A percentile compares a stretch with the other conserved stretches of the same genome.
phyloP scores from a whole-genome alignment of 2,888 invertebrate species.

The Dolomedes plantarius region DNA sequence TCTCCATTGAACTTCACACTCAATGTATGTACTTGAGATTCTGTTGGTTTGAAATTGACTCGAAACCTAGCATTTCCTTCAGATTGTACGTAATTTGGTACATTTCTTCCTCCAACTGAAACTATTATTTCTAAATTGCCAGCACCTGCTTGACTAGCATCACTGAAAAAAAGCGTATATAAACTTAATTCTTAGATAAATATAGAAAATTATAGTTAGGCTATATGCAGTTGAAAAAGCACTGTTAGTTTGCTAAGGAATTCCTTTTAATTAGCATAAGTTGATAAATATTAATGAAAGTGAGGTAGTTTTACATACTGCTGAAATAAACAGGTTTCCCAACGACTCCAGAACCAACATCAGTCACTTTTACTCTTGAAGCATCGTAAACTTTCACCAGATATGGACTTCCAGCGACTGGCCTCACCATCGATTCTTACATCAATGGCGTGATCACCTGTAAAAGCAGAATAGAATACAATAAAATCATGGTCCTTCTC shows the following conservation, averaged over 20 bases:
- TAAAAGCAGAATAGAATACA: no score
- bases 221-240: not conserved
- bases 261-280: no score
- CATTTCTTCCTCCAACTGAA: slow-evolving; percentile 95
- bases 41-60: slow-evolving; percentile 94
- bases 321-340: slow-evolving; percentile 96
- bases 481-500: not conserved
- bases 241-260: not conserved
- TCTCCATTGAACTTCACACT: slow-evolving; percentile 97
- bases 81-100: slow-evolving; percentile 97
- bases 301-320: slow-evolving; percentile 80
- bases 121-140: slow-evolving; percentile 98
- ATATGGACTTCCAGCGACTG: slow-evolving; percentile 88
- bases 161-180: slow-evolving; percentile 77
- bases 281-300: no score
- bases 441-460: slow-evolving; percentile 93
- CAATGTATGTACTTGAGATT: slow-evolving; percentile 91
- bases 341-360: slow-evolving; percentile 92
- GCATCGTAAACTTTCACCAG: slow-evolving; percentile 97
- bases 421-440: slow-evolving; percentile 78
- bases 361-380: slow-evolving; percentile 93
- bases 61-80: slow-evolving; percentile 96
- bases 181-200: no score
- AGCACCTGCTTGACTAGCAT: slow-evolving; percentile 85
- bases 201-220: no score